phyloP scores from a whole-genome alignment of 1,140 invertebrate species.

The Lethrus apterus region DNA sequence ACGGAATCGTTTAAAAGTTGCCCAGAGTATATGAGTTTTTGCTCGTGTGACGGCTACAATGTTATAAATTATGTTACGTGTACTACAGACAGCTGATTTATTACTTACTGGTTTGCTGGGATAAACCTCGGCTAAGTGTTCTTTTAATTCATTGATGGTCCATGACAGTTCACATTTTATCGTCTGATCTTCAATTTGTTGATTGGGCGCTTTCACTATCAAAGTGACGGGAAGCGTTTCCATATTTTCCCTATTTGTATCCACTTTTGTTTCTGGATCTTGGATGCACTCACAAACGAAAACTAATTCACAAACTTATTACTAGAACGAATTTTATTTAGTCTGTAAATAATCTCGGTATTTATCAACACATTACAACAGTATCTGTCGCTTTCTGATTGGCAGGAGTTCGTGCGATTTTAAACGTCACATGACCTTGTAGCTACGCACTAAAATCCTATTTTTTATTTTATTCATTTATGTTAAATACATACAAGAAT shows the following conservation, averaged over 20 bases:
- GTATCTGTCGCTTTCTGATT: conserved; percentile 21
- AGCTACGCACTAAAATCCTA: not conserved
- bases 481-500: not conserved
- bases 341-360: conserved; percentile 5
- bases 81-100: not conserved
- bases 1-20: conserved; percentile 70
- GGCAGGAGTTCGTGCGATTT: conserved; percentile 8
- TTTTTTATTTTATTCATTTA: not conserved
- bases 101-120: conserved; percentile 79
- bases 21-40: conserved; percentile 88
- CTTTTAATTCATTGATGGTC: conserved; percentile 79
- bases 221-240: conserved; percentile 55
- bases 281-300: conserved; percentile 12
- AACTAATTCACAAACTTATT: conserved; percentile 1
- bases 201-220: conserved; percentile 82
- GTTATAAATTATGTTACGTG: conserved; percentile 15
- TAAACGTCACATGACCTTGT: conserved; percentile 4
- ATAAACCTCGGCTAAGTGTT: conserved; percentile 74
- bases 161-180: conserved; percentile 73
- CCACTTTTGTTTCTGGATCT: conserved; percentile 17
- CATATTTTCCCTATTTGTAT: conserved; percentile 32
- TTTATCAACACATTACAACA: conserved; percentile 21
- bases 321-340: conserved; percentile 11
- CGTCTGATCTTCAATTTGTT: conserved; percentile 79
- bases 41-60: conserved; percentile 65